Evolutionary conservation across 2,888 invertebrate species (phyloP).

Genomic region (Tipula unca): DNA sequence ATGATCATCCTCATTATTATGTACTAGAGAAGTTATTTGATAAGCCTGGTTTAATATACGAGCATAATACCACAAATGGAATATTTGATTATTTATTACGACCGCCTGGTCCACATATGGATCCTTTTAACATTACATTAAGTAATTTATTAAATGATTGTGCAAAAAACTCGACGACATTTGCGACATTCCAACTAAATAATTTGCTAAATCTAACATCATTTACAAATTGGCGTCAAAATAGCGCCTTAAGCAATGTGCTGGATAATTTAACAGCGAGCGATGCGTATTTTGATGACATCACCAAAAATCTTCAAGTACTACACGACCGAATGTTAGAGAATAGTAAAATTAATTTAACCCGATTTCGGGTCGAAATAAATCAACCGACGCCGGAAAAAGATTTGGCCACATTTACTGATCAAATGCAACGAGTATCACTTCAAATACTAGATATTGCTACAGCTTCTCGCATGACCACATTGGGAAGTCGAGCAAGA

Average conservation of each 20-base stretch:
- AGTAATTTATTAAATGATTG: constrained; percentile 48
- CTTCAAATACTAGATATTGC: constrained; percentile 55
- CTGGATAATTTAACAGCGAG: neutral
- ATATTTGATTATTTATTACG: constrained; percentile 39
- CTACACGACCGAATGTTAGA: constrained; percentile 40
- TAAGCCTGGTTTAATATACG: constrained; percentile 53
- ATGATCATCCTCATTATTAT: constrained; percentile 55
- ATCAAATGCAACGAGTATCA: constrained; percentile 43
- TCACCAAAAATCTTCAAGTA: constrained; percentile 39
- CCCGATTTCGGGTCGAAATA: constrained; percentile 37
- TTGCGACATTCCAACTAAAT: constrained; percentile 61
- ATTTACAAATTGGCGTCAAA: constrained; percentile 35
- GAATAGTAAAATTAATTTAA: constrained; percentile 40
- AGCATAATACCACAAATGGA: constrained; percentile 41
- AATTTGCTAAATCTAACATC: constrained; percentile 61
- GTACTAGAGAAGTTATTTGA: constrained; percentile 59
- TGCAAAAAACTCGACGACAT: constrained; percentile 61
- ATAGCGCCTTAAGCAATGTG: constrained; percentile 24
- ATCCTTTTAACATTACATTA: constrained; percentile 38
- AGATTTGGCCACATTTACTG: constrained; percentile 42
- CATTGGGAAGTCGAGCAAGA: constrained; percentile 55
- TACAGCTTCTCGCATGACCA: constrained; percentile 63
- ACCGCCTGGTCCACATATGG: constrained; percentile 35
- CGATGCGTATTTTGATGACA: constrained; percentile 32
- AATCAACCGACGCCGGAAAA: constrained; percentile 42